Percentiles rank a stretch among this genome's conserved stretches.
These are phyloP conservation scores for Sesamia inferens DNA, from an alignment of 2,888 invertebrate species.

Conservation along the genomic window DNA sequence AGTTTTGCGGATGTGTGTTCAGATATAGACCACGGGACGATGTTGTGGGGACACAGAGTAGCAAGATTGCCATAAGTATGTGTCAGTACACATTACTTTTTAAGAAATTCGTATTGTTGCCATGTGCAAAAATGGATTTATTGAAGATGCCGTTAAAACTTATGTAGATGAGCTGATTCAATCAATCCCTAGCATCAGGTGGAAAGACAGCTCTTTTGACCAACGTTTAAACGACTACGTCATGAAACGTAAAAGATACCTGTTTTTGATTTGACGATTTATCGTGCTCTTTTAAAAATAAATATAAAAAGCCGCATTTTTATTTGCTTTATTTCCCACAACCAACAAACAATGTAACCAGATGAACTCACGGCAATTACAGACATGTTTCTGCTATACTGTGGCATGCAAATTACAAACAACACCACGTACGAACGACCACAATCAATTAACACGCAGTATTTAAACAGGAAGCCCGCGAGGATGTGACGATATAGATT, in stretches of 20 bases:
- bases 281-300: conserved; percentile 5
- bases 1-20: conserved; percentile 72
- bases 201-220: no score
- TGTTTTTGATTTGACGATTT: background rate
- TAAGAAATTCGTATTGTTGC: background rate
- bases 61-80: background rate
- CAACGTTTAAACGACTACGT: no score
- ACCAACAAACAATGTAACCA: conserved; percentile 33
- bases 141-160: background rate
- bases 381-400: conserved; percentile 46
- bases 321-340: conserved; percentile 17
- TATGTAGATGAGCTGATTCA: background rate
- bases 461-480: conserved; percentile 86
- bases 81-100: background rate
- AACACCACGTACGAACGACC: conserved; percentile 72
- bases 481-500: conserved; percentile 88
- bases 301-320: conserved; percentile 7
- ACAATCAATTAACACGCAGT: conserved; percentile 79
- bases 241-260: background rate
- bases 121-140: background rate
- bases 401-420: conserved; percentile 67
- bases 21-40: conserved; percentile 57
- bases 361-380: conserved; percentile 33
- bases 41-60: conserved; percentile 50
- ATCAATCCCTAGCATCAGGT: background rate